These are phyloP conservation scores for Furnarius figulus DNA, from an alignment of 2,113 vertebrate genomes.

Conservation along the genomic window DNA sequence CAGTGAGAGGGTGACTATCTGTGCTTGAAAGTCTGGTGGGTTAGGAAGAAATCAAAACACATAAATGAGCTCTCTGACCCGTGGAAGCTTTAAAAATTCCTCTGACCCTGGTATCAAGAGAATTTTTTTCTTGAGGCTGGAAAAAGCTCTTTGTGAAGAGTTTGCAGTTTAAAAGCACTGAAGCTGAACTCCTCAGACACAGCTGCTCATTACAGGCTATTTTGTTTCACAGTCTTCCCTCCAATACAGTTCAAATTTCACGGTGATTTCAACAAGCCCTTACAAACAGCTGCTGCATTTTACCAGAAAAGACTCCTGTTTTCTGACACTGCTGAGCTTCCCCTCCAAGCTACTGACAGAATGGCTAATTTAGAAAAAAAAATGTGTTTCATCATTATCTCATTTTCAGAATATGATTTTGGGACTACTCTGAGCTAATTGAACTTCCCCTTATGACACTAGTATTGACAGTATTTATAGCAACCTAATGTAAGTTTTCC, in stretches of 20 bases:
- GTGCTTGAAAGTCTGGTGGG: neutral
- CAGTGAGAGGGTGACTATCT: neutral
- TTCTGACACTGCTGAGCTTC: neutral
- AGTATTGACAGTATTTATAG: constrained; percentile 39
- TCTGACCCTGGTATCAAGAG: neutral
- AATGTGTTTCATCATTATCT: neutral
- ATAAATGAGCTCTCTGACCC: neutral
- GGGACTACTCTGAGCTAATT: constrained; percentile 19
- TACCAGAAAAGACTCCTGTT: neutral
- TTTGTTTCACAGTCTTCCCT: constrained; percentile 51
- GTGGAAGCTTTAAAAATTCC: neutral
- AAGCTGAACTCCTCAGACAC: constrained; percentile 20
- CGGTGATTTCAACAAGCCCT: constrained; percentile 19
- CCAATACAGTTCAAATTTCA: constrained; percentile 49
- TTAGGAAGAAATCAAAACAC: neutral
- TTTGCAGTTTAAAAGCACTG: neutral
- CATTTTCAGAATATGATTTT: neutral
- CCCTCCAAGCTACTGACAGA: neutral
- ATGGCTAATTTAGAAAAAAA: neutral
- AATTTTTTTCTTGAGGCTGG: neutral
- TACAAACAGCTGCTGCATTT: constrained; percentile 60
- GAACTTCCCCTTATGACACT: constrained; percentile 16
- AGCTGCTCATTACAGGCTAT: constrained; percentile 65
- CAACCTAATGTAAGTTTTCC: constrained; percentile 53
- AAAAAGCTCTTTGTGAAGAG: neutral